A percentile compares a stretch with the other conserved stretches of the same genome.
These are phyloP conservation scores for Eupithecia subfuscata DNA, from an alignment of 2,888 invertebrate genomes.

Conservation along the genomic window DNA sequence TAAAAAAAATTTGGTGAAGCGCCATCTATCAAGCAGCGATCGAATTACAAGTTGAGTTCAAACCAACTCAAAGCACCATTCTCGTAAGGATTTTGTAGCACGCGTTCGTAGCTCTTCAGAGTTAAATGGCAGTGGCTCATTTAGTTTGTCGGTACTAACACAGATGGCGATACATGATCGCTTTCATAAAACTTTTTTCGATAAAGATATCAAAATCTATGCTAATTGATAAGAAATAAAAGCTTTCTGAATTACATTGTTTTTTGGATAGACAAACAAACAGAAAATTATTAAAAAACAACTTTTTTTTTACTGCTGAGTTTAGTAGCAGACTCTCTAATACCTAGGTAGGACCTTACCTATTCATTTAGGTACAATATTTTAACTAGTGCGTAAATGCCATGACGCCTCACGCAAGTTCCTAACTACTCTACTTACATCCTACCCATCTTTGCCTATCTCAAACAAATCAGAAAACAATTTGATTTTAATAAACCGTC, in stretches of 20 bases:
- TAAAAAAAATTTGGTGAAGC: not conserved
- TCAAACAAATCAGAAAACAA: constrained; percentile 19
- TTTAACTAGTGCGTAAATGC: not conserved
- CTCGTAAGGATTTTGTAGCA: constrained; percentile 1
- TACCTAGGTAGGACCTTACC: not conserved
- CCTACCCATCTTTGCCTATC: not conserved
- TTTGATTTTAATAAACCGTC: constrained; percentile 19
- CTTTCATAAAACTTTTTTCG: not conserved
- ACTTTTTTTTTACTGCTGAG: not conserved
- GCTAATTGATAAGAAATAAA: not conserved
- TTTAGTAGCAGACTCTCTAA: not conserved
- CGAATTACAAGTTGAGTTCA: not conserved
- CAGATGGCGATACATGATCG: constrained; percentile 27
- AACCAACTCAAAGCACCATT: not conserved
- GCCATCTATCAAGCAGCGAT: not conserved
- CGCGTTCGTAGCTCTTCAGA: not conserved
- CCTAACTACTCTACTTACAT: not conserved
- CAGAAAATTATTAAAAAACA: not conserved
- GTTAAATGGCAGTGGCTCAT: not conserved
- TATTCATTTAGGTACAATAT: not conserved
- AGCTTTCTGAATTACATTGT: not conserved
- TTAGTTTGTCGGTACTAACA: constrained; percentile 21
- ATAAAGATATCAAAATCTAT: not conserved
- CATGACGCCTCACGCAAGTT: not conserved
- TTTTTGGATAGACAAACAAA: not conserved